phyloP scores from a whole-genome alignment of 92 coral and sea anemone species.

The Zoanthus sociatus region DNA sequence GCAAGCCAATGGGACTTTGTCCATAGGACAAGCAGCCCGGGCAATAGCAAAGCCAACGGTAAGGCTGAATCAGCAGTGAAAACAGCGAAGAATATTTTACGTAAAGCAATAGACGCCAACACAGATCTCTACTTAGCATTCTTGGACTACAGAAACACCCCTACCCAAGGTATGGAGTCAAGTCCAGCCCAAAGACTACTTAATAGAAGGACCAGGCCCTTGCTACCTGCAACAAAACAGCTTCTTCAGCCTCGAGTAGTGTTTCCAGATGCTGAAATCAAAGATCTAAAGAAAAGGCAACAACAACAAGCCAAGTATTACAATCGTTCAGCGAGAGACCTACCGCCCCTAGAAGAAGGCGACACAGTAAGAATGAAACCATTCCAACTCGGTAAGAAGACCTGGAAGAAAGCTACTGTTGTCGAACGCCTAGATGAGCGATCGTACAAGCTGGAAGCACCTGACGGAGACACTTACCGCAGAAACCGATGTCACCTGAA shows the following conservation, averaged over 20 bases:
- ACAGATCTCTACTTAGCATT: slow-evolving; percentile 22
- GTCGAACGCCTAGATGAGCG: slow-evolving; percentile 41
- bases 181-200: too few relatives aligned
- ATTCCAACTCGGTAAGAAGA: slow-evolving; percentile 43
- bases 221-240: slow-evolving; percentile 19
- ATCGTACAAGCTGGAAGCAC: slow-evolving; percentile 45
- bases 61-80: slow-evolving; percentile 49
- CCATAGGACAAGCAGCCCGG: slow-evolving; percentile 56
- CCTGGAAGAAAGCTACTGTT: slow-evolving; percentile 47
- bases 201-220: background rate
- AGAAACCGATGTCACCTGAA: slow-evolving; percentile 38
- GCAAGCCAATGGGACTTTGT: slow-evolving; percentile 53
- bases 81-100: slow-evolving; percentile 60
- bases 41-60: slow-evolving; percentile 61
- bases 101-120: slow-evolving; percentile 34
- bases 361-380: slow-evolving; percentile 49
- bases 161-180: slow-evolving; percentile 45
- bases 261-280: background rate
- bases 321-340: slow-evolving; percentile 1
- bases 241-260: background rate
- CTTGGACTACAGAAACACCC: slow-evolving; percentile 40
- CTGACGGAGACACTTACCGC: slow-evolving; percentile 5
- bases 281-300: background rate
- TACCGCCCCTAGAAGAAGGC: slow-evolving; percentile 41
- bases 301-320: background rate